Evolutionary conservation across 2,113 vertebrate genomes (phyloP).

Genomic region (Oryctolagus cuniculus): DNA sequence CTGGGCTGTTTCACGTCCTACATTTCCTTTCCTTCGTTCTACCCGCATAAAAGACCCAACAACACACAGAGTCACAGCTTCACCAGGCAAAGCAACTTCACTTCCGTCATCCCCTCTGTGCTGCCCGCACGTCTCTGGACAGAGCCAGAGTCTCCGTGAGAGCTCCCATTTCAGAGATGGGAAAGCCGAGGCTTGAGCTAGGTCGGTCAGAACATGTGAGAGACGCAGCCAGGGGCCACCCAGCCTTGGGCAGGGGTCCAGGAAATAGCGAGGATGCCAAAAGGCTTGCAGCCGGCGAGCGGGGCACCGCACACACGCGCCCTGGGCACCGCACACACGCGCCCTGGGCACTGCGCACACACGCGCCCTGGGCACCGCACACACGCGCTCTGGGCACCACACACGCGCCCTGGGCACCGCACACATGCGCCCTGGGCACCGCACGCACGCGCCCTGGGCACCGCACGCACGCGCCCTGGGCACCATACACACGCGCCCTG

Average conservation of each 20-base stretch:
- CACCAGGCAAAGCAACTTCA: neutral
- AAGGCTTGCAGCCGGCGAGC: fast-evolving
- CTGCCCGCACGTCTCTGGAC: neutral
- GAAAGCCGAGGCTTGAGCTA: neutral
- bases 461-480: no score
- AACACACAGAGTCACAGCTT: neutral
- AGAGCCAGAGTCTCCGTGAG: no score
- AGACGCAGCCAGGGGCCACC: no score
- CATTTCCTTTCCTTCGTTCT: neutral
- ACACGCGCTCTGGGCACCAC: no score
- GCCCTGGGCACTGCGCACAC: no score
- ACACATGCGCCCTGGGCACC: no score
- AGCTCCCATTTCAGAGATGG: neutral
- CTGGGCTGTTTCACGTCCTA: neutral
- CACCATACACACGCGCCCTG: no score
- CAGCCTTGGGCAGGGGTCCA: neutral
- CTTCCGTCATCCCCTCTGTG: neutral
- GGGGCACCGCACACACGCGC: no score
- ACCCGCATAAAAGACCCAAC: neutral
- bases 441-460: neutral
- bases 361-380: neutral
- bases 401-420: neutral
- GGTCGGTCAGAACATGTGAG: neutral
- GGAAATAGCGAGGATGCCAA: neutral
- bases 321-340: neutral